Base-by-base conservation (phyloP, 53 echinoderm and acorn worm genomes). In the Holothuria leucospilota region DNA sequence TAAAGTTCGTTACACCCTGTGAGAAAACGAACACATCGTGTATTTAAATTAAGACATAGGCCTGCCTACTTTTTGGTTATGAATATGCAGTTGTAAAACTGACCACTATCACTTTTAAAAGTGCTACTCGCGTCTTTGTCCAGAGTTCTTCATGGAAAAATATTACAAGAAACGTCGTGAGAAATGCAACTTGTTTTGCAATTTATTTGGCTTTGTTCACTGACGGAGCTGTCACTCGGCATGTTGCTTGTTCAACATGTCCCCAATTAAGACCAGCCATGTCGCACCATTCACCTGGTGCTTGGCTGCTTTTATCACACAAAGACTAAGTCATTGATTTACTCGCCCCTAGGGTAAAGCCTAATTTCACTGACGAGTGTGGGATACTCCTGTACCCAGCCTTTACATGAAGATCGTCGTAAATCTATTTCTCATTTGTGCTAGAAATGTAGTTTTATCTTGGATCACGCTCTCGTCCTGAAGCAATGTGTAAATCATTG, bases 401-500 rank as follows among this genome's bases (percentile, higher is more conserved):
- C 78, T 78, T 18, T 52, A 51, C 53, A 25, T 78, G 53, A 26
- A 25, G 56, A 78, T 52, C 24, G 53, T 78, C 78, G 24, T 78
- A 78, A 78, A 78, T 78, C 78, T 78, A 78, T 78, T 78, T 78
- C 78, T 52, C 53, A 78, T 78, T 42, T 78, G 51, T 78, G 59
- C 78, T 78, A 59, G 59, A 78, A 78, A 56, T 78, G 78, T 52
- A 67, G 28, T 52, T 78, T 51, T 52, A 21, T 78, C 59, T 24
- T 24, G 25, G 53, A 51, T 52, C 51, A 78, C 29, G 16, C 59
- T 25, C 51, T 78, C 41, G 39, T 78, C 51, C 25, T 25, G 56
- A n/a, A 52, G 42, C 78, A 51, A 59, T 56, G 59, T 78, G 78
- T 78, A 78, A 78, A 78, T 78, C 78, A 78, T 78, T 78, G 40